Conservation (phyloP, 2,888 invertebrate genomes). For the Drosophila cognata region DNA sequence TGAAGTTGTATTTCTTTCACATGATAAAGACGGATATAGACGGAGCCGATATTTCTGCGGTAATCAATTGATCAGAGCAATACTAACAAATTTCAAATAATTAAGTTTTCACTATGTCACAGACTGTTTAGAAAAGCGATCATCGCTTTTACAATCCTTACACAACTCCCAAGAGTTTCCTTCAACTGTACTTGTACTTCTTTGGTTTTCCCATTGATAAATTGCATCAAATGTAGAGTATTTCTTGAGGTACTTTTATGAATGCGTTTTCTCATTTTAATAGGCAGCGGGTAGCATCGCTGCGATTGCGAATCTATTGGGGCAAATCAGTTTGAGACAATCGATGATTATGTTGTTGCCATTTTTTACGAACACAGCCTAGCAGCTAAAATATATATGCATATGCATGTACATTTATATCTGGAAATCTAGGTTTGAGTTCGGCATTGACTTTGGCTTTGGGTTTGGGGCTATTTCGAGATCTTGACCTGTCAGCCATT, state of each 20-base stretch:
- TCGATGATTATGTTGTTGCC: constrained; percentile 75
- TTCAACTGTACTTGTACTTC: not conserved
- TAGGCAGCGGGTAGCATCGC: constrained; percentile 55
- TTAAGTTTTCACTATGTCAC: not conserved
- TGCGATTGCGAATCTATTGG: constrained; percentile 60
- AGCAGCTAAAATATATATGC: constrained; percentile 47
- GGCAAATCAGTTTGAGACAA: constrained; percentile 24
- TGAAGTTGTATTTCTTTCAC: not conserved
- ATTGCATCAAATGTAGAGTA: constrained; percentile 30
- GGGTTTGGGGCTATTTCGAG: constrained; percentile 6
- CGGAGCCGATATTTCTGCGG: not conserved
- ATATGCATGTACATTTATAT: constrained; percentile 33
- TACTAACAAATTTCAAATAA: not conserved
- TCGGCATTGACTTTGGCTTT: not conserved
- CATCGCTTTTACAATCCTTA: not conserved
- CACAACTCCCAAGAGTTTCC: not conserved
- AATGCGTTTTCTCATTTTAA: constrained; percentile 40
- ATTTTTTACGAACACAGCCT: constrained; percentile 68
- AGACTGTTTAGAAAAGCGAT: not conserved
- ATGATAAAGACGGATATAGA: too few relatives aligned
- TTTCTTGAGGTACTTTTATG: constrained; percentile 17
- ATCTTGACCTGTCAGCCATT: constrained; percentile 50
- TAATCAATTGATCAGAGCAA: not conserved
- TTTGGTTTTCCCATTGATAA: not conserved
- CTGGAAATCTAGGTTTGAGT: constrained; percentile 29